Evolutionary conservation across 2,113 vertebrate genomes (phyloP).

Genomic region (Phaetusa simplex): DNA sequence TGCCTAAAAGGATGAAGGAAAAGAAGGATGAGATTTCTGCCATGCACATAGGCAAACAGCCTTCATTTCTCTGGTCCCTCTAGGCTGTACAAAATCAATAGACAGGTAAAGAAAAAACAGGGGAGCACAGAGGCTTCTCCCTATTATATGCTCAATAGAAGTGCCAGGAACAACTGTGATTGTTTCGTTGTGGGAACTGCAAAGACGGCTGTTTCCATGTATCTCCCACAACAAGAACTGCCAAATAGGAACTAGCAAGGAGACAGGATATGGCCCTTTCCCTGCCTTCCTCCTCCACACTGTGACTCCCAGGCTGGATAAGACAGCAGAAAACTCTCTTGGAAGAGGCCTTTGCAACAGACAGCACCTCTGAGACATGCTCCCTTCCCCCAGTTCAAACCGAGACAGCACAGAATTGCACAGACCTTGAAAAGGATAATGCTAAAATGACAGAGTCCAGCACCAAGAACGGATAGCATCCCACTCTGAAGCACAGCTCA

Average conservation of each 20-base stretch:
- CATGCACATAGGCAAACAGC: not conserved
- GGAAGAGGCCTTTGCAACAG: not conserved
- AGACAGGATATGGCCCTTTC: slow-evolving; percentile 5
- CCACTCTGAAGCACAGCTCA: not conserved
- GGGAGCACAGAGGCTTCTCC: not conserved
- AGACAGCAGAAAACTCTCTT: not conserved
- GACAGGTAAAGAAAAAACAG: not conserved
- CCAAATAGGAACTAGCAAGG: not conserved
- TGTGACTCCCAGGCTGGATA: not conserved
- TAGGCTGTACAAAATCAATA: not conserved
- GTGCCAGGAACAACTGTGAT: not conserved
- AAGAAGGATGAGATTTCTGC: not conserved
- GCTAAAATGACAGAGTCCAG: not conserved
- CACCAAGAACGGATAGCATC: not conserved
- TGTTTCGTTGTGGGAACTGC: not conserved
- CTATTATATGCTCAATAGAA: not conserved
- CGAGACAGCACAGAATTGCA: not conserved
- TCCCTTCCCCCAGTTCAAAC: not conserved
- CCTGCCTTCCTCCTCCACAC: slow-evolving; percentile 34
- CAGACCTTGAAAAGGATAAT: not conserved
- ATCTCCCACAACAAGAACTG: not conserved
- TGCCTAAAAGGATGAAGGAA: not conserved
- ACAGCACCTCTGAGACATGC: not conserved
- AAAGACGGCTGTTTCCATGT: not conserved
- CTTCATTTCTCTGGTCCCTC: not conserved